Percentiles rank a stretch among this genome's conserved stretches.
Conservation (phyloP, 2,797 vertebrate genomes). For the Orientallactaga sibirica region DNA sequence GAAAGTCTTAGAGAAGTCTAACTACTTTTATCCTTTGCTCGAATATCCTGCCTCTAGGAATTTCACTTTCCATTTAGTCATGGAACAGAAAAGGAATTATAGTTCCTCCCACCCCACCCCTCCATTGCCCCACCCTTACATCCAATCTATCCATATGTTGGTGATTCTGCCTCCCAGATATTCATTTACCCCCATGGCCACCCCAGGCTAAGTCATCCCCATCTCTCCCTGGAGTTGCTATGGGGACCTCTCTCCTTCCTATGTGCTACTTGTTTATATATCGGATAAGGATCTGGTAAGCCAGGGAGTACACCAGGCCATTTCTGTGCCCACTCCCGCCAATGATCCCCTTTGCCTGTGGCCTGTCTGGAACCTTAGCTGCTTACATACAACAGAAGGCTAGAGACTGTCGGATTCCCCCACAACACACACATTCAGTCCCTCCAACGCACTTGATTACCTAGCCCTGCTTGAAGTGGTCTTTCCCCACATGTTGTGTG, state of each 20-base stretch:
- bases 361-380: background rate
- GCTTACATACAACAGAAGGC: background rate
- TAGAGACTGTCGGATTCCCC: background rate
- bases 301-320: background rate
- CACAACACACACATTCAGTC: background rate
- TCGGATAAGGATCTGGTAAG: background rate
- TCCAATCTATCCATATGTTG: background rate
- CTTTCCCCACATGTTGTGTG: background rate
- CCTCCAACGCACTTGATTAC: background rate
- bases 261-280: background rate
- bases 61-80: background rate
- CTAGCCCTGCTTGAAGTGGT: background rate
- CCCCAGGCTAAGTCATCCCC: background rate
- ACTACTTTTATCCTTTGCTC: background rate
- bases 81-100: background rate
- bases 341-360: background rate
- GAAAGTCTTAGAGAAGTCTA: constrained; percentile 10
- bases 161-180: background rate
- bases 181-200: no score
- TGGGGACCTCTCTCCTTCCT: background rate
- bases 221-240: background rate
- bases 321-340: background rate
- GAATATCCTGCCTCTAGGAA: background rate
- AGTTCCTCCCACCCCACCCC: background rate
- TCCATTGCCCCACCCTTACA: background rate